These are phyloP conservation scores for Esox masquinongy DNA, from an alignment of 2,797 vertebrate genomes.

Conservation along the genomic window DNA sequence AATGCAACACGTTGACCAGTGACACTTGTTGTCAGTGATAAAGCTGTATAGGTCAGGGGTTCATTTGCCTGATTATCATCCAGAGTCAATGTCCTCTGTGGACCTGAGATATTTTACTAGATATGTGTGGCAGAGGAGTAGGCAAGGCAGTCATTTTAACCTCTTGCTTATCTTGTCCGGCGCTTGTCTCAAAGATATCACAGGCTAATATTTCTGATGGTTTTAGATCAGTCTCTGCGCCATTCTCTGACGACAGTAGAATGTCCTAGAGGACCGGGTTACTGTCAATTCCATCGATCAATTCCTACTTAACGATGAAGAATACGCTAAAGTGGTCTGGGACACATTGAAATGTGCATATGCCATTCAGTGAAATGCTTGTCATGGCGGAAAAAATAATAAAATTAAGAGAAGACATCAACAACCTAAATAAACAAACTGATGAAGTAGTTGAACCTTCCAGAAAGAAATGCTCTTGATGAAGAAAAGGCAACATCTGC, in stretches of 20 bases:
- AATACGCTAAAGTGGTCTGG: background rate
- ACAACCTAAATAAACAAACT: background rate
- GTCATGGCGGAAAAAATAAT: background rate
- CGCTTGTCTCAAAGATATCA: background rate
- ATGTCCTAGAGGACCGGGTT: no score
- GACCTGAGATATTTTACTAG: background rate
- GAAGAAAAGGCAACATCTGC: background rate
- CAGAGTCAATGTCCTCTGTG: background rate
- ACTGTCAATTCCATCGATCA: background rate
- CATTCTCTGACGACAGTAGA: no score
- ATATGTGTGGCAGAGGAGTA: background rate
- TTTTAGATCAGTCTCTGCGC: no score
- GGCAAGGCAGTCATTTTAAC: background rate
- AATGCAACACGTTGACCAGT: background rate
- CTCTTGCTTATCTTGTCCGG: background rate
- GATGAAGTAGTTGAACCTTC: background rate
- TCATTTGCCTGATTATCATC: background rate
- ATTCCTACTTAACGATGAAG: background rate
- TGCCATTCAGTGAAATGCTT: background rate
- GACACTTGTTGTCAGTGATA: background rate
- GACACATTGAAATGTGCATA: background rate
- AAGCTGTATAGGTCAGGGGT: background rate
- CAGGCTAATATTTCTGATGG: no score
- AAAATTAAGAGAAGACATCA: background rate
- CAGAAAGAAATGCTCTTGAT: background rate